Evolutionary conservation across 64 coral and sea anemone genomes (phyloP).

Genomic region (Montipora foliosa): DNA sequence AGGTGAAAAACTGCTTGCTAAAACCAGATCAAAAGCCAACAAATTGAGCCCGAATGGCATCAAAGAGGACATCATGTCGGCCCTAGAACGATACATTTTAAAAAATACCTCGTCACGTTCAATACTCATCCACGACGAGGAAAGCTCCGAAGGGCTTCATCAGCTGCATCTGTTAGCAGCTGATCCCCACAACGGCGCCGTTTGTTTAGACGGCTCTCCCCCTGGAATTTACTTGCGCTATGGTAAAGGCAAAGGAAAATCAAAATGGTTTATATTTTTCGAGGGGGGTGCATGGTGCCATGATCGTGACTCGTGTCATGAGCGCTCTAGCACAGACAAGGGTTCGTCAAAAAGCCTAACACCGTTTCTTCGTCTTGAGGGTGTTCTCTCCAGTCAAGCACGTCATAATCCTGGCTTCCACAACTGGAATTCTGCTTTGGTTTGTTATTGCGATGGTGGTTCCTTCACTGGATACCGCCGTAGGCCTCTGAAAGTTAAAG

Average conservation of each 20-base stretch:
- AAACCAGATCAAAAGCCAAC: neutral
- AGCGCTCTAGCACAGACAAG: slow-evolving; percentile 1
- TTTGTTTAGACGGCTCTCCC: slow-evolving; percentile 55
- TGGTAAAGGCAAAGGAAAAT: slow-evolving; percentile 13
- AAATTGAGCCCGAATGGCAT: neutral
- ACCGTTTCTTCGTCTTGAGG: slow-evolving; percentile 12
- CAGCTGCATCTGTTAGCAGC: slow-evolving; percentile 1
- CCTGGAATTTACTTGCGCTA: slow-evolving; percentile 48
- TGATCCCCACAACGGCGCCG: neutral
- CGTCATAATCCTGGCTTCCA: slow-evolving; percentile 55
- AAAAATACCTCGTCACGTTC: neutral
- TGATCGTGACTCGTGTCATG: neutral
- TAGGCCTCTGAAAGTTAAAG: slow-evolving; percentile 5
- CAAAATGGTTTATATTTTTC: slow-evolving; percentile 68
- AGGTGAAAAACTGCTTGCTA: neutral
- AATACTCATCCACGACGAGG: neutral
- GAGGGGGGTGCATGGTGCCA: slow-evolving; percentile 67
- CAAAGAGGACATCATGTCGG: neutral
- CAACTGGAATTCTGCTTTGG: slow-evolving; percentile 25
- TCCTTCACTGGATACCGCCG: slow-evolving; percentile 45
- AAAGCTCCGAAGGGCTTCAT: neutral
- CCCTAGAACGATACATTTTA: neutral
- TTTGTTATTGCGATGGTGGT: slow-evolving; percentile 53
- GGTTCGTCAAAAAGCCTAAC: slow-evolving; percentile 36
- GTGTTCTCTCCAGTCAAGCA: slow-evolving; percentile 24